phyloP scores from a whole-genome alignment of 1,140 invertebrate species.

The Ridgeia piscesae region DNA sequence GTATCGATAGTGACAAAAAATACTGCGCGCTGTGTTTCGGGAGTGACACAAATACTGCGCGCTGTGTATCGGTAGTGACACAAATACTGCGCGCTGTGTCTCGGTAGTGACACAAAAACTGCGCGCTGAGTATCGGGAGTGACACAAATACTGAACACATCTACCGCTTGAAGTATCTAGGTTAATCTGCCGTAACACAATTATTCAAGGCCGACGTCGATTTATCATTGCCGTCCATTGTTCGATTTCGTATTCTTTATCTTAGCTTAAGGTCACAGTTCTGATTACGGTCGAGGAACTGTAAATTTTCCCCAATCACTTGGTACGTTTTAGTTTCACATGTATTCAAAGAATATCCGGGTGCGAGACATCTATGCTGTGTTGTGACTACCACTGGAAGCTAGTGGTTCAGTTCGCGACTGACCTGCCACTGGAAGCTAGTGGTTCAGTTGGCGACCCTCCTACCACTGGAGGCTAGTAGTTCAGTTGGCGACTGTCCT shows the following conservation, averaged over 20 bases:
- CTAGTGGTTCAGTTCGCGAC: no score
- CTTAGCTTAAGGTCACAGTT: not conserved
- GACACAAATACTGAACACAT: conserved; percentile 5
- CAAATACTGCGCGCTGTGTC: not conserved
- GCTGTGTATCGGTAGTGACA: not conserved
- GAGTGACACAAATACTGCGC: not conserved
- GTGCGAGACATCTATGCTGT: no score
- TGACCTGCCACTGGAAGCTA: no score
- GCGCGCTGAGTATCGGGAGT: no score
- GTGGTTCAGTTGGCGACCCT: no score
- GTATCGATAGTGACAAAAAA: no score
- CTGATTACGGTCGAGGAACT: not conserved
- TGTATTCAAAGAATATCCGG: no score
- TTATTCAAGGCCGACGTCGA: not conserved
- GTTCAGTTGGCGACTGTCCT: no score
- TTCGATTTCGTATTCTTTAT: not conserved
- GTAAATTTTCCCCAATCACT: not conserved
- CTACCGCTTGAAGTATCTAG: not conserved
- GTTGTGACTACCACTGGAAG: no score
- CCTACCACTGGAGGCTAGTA: no score
- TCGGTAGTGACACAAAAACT: not conserved
- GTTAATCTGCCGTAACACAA: not conserved
- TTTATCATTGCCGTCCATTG: not conserved
- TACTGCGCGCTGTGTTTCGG: not conserved
- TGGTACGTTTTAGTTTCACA: no score